Conservation (phyloP, 2,113 vertebrate genomes). For the Actinemys pallida region DNA sequence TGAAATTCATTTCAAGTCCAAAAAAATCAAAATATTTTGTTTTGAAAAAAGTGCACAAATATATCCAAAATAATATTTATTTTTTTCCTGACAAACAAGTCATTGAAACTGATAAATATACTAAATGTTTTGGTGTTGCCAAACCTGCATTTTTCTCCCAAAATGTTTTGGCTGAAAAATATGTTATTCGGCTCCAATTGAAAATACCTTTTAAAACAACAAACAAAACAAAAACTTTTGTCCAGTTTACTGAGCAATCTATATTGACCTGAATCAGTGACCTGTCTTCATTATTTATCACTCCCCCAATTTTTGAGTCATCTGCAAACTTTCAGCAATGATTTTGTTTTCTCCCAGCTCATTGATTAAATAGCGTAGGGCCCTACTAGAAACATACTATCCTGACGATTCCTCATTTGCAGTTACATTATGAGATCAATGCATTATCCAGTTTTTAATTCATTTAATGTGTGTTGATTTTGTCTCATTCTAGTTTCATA, state of each 20-base stretch:
- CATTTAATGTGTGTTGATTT: background rate
- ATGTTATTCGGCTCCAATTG: background rate
- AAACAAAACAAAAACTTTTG: background rate
- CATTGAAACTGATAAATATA: background rate
- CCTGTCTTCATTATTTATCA: background rate
- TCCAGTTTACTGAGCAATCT: background rate
- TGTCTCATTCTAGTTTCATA: background rate
- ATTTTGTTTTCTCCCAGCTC: background rate
- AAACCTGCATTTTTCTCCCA: background rate
- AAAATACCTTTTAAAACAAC: background rate
- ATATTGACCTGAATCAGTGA: background rate
- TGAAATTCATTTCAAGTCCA: background rate
- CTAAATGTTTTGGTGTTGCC: background rate
- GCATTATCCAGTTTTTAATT: background rate
- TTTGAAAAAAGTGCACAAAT: background rate
- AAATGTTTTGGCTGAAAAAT: background rate
- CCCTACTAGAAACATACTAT: background rate
- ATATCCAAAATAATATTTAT: background rate
- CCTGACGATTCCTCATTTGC: background rate
- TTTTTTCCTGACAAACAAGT: background rate
- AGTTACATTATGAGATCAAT: background rate
- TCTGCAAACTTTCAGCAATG: background rate
- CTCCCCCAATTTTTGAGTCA: background rate
- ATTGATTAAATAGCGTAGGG: background rate
- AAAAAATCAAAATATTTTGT: background rate